Percentiles rank a stretch among this genome's conserved stretches.
Conservation (phyloP, 2,113 vertebrate species). For the Serilophus lunatus region DNA sequence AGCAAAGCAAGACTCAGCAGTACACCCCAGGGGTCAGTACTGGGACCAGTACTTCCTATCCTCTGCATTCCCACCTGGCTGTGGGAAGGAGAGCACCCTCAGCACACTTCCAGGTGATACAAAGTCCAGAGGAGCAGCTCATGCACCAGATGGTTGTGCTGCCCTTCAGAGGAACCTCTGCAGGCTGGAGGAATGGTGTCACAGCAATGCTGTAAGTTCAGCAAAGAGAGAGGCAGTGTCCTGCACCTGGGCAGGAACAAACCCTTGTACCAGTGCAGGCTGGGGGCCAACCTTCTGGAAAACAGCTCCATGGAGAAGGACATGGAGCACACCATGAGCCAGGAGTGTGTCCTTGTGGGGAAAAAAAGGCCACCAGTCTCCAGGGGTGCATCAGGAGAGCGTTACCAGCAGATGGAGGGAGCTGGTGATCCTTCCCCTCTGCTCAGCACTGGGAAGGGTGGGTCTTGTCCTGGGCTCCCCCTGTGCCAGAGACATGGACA, state of each 20-base stretch:
- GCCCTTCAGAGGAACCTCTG: not conserved
- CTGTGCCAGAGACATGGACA: not conserved
- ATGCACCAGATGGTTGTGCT: not conserved
- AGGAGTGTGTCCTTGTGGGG: not conserved
- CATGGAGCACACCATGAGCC: not conserved
- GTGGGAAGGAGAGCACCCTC: not conserved
- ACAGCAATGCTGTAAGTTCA: not conserved
- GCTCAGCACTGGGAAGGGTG: not conserved
- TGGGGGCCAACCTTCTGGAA: not conserved
- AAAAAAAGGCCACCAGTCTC: not conserved
- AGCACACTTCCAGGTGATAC: not conserved
- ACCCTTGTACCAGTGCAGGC: not conserved
- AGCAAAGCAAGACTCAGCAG: not conserved
- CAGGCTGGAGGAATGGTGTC: not conserved
- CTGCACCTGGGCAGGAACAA: not conserved
- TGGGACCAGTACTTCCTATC: not conserved
- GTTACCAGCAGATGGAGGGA: not conserved
- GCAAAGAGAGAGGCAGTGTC: not conserved
- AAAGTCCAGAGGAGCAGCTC: not conserved
- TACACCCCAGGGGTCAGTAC: fast-evolving
- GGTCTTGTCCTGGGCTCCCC: not conserved
- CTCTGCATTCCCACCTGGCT: not conserved
- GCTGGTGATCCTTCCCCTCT: not conserved
- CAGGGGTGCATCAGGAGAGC: not conserved
- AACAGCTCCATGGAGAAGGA: not conserved